Conservation (phyloP, 2,113 vertebrate genomes). For the Urocolius indicus region DNA sequence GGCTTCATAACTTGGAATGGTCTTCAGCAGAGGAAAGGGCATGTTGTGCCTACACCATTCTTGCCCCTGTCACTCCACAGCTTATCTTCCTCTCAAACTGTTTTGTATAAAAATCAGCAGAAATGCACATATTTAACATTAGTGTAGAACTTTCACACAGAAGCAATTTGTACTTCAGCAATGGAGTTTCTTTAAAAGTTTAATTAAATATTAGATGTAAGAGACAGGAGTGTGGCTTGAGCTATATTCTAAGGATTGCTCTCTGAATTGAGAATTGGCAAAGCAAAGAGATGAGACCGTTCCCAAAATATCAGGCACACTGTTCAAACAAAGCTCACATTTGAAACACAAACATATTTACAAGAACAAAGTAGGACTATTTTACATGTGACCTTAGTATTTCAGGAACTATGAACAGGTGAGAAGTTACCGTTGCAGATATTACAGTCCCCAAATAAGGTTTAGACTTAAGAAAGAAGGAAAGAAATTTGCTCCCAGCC, state of each 20-base stretch:
- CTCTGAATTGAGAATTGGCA: background rate
- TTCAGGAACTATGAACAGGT: background rate
- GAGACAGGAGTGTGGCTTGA: background rate
- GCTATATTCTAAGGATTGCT: background rate
- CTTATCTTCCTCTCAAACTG: accelerated
- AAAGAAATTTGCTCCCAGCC: background rate
- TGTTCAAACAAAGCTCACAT: too few relatives aligned
- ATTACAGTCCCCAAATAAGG: background rate
- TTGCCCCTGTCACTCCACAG: accelerated
- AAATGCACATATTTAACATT: background rate
- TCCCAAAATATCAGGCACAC: background rate
- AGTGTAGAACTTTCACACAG: background rate
- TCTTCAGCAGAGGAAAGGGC: accelerated
- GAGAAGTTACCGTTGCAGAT: background rate
- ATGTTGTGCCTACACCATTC: background rate
- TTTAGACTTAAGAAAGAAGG: background rate
- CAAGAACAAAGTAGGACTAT: background rate
- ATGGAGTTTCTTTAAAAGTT: conserved; percentile 1
- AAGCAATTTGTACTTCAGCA: background rate
- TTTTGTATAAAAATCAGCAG: background rate
- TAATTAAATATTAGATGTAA: conserved; percentile 55
- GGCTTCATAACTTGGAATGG: background rate
- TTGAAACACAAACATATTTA: conserved; percentile 22
- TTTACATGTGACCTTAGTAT: background rate
- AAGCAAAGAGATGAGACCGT: background rate